Base-by-base conservation (phyloP, 1,140 invertebrate genomes). In the Manduca sexta region DNA sequence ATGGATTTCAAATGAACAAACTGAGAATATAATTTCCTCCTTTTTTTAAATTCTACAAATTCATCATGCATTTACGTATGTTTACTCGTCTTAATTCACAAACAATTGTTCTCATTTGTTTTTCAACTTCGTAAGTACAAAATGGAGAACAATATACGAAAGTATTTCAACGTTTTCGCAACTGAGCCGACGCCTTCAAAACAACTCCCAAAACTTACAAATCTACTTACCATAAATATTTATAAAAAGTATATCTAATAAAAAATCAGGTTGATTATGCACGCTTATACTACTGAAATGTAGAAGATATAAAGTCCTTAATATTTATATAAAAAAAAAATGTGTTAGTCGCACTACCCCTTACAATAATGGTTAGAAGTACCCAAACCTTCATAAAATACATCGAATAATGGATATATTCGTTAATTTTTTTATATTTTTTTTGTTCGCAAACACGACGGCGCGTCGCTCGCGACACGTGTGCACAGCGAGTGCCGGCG, bases 321-420 rank as follows among this genome's bases (percentile, higher is more conserved):
- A 69, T 59, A 3, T 15, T 43, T 30, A 14, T 29, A 15, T 43
- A 14, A 2, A 17, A 7, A 17, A 17, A 17, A 56, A 65, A 59
- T 33, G n/a, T 80, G 79, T 84, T 84, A 84, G 77, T 83, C 62
- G 60, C 67, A 66, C 56, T 68, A 74, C 73, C 79, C 69, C 71
- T 75, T 80, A 77, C 54, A 63, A 58, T 79, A 82, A 71, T 70
- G 71, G 70, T 83, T 83, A 81, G 65, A 44, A 45, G 70, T 72
- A 74, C 77, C 80, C 72, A 84, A 84, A 76, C 80, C 77, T 65
- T 68, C 48, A 56, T 61, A 71, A 69, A 73, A 72, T 74, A 69
- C 55, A 64, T 47, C 48, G 35, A 49, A 50, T 39, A 55, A 49
- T 61, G 59, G 62, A 64, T 56, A 56, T 60, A 46, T 58, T 49